Base-by-base conservation (phyloP, 1,140 invertebrate species). In the Drosophila bipectinata region DNA sequence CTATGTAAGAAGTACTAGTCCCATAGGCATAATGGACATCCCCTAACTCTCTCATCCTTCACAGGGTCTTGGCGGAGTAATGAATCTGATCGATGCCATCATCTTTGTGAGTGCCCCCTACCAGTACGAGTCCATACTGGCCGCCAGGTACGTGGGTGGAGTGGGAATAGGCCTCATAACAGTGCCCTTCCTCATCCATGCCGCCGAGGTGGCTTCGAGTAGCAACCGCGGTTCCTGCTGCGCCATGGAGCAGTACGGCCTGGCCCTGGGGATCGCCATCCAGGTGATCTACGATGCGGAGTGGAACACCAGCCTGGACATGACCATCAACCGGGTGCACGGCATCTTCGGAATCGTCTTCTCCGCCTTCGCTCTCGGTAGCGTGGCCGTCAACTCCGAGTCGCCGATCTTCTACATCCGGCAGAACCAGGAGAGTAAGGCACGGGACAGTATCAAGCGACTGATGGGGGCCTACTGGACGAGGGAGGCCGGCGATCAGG, bases 261-360 rank as follows among this genome's bases (percentile, higher is more conserved):
- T 90, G 10, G 48, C 79, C 1, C 14, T 90, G 10, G 89, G 89
- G 24, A 58, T 90, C 26, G 44, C 62, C 24, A 61, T 91, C 1
- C 89, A 91, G 54, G 76, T 82, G 15, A 74, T 90, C 41, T 75
- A 83, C n/a, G 57, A 49, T 9, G 48, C 68, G 0, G 59, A 77
- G 8, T 85, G 76, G 88, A 10, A 41, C 18, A 21, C 9, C 18
- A 21, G 44, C 4, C 15, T 54, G 8, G 57, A 41, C 6, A 41
- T 79, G 12, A 32, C 34, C 6, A n/a, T 64, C 9, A 90, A 87
- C 37, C 47, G 63, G 7, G 59, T 75, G 6, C 88, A 90, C 41
- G 88, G 88, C 4, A 88, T 88, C 14, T 77, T 90, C 15, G 80
- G 74, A 12, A 84, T 90, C 48, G 59, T 84, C 1, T 73, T 88